phyloP scores from a whole-genome alignment of 2,113 vertebrate genomes.

The Argyrosomus japonicus region DNA sequence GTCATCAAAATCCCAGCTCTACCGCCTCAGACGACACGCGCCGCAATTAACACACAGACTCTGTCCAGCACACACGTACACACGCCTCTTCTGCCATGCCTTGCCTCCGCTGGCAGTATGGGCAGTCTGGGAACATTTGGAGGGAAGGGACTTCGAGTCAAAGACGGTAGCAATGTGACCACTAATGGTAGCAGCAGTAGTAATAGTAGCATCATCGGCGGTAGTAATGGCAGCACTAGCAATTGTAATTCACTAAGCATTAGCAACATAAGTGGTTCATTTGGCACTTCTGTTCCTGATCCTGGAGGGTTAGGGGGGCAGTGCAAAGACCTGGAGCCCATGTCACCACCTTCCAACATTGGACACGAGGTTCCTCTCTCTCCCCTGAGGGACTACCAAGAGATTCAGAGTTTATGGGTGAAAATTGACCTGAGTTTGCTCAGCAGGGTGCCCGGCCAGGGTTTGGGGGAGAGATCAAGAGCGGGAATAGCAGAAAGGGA shows the following conservation, averaged over 20 bases:
- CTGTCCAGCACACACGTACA: constrained; percentile 72
- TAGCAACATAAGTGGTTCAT: constrained; percentile 83
- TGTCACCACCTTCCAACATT: constrained; percentile 82
- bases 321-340: constrained; percentile 83
- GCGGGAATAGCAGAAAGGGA: constrained; percentile 46
- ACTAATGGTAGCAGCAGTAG: constrained; percentile 59
- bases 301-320: constrained; percentile 84
- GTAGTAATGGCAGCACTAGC: constrained; percentile 37
- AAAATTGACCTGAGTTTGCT: constrained; percentile 93
- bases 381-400: constrained; percentile 89
- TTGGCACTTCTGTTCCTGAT: constrained; percentile 87
- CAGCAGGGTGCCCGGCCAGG: constrained; percentile 88
- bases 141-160: constrained; percentile 71
- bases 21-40: constrained; percentile 52
- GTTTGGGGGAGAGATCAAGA: constrained; percentile 59
- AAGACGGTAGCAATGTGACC: constrained; percentile 59
- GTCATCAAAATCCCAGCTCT: constrained; percentile 86
- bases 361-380: constrained; percentile 88
- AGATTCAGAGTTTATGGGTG: constrained; percentile 93
- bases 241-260: constrained; percentile 86
- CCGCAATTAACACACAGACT: constrained; percentile 58
- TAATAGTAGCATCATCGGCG: constrained; percentile 50
- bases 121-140: constrained; percentile 59
- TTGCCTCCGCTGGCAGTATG: constrained; percentile 75
- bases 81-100: constrained; percentile 57